Percentiles rank a stretch among this genome's conserved stretches.
phyloP scores from a whole-genome alignment of 2,797 vertebrate genomes.

The Chaetophractus vellerosus region DNA sequence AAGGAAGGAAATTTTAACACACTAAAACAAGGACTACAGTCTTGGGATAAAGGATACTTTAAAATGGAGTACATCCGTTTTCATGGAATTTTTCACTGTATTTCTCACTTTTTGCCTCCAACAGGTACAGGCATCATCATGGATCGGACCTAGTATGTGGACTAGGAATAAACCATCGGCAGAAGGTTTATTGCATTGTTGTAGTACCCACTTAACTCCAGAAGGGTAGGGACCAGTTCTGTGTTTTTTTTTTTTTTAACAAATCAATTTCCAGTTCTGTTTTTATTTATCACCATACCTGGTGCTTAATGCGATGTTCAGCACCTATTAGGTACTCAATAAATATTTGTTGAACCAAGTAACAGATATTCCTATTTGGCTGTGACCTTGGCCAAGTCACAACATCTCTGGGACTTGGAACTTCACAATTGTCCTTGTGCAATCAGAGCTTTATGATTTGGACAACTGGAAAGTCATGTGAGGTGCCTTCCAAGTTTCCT shows the following conservation, averaged over 20 bases:
- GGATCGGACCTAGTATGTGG: neutral
- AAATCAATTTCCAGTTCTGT: too few species aligned
- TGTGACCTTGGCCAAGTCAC: neutral
- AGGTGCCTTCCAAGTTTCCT: neutral
- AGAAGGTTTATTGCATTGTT: neutral
- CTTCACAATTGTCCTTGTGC: neutral
- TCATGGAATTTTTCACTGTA: neutral
- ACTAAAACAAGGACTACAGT: neutral
- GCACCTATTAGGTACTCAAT: neutral
- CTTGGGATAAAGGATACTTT: neutral
- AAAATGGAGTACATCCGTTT: neutral
- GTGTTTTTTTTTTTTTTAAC: too few species aligned
- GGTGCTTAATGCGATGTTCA: neutral
- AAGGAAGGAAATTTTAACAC: slow-evolving; percentile 11
- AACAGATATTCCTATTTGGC: neutral
- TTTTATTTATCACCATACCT: neutral
- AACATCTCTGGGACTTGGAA: neutral
- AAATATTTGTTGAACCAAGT: slow-evolving; percentile 24
- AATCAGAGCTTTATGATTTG: neutral
- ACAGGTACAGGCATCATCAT: neutral
- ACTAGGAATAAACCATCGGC: neutral
- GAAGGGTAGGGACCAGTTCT: too few species aligned
- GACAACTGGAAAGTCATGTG: neutral
- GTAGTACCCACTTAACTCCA: neutral
- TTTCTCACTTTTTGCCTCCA: neutral